phyloP scores from a whole-genome alignment of 2,888 invertebrate species.

The Watsonalla cultraria region DNA sequence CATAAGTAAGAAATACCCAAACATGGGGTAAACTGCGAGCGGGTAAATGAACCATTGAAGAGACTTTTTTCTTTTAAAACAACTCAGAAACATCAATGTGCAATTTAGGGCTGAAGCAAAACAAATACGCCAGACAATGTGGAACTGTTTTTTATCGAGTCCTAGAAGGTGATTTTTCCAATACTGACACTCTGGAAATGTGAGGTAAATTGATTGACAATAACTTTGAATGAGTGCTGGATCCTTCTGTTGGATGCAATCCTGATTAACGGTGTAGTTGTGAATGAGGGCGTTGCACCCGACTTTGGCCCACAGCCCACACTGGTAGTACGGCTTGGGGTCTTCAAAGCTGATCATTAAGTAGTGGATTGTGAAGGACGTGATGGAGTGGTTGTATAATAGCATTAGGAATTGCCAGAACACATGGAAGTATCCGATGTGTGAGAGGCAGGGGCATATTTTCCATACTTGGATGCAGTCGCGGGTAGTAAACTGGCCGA shows the following conservation, averaged over 20 bases:
- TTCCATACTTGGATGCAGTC: slow-evolving; percentile 59
- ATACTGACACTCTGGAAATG: slow-evolving; percentile 62
- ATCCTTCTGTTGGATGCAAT: slow-evolving; percentile 39
- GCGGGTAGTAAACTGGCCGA: slow-evolving; percentile 60
- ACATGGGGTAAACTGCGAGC: slow-evolving; percentile 36
- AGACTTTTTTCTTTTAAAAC: slow-evolving; percentile 42
- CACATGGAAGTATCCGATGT: slow-evolving; percentile 50
- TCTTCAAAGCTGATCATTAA: slow-evolving; percentile 61
- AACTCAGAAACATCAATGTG: slow-evolving; percentile 36
- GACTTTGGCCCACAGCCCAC: slow-evolving; percentile 45
- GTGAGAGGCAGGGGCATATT: slow-evolving; percentile 47
- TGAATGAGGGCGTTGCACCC: slow-evolving; percentile 40
- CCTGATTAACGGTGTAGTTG: slow-evolving; percentile 54
- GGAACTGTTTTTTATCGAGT: slow-evolving; percentile 10
- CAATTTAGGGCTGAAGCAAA: slow-evolving; percentile 46
- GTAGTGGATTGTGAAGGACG: slow-evolving; percentile 54
- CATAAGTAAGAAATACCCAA: slow-evolving; percentile 37
- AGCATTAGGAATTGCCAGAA: slow-evolving; percentile 43
- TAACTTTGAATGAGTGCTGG: slow-evolving; percentile 16
- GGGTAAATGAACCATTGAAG: slow-evolving; percentile 33
- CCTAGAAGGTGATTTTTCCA: slow-evolving; percentile 41
- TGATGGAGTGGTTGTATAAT: slow-evolving; percentile 39
- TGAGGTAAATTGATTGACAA: slow-evolving; percentile 37
- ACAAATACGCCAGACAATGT: slow-evolving; percentile 54
- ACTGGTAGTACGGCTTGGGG: slow-evolving; percentile 51